Evolutionary conservation across 2,888 invertebrate species (phyloP).

Genomic region (Chironomus riparius): DNA sequence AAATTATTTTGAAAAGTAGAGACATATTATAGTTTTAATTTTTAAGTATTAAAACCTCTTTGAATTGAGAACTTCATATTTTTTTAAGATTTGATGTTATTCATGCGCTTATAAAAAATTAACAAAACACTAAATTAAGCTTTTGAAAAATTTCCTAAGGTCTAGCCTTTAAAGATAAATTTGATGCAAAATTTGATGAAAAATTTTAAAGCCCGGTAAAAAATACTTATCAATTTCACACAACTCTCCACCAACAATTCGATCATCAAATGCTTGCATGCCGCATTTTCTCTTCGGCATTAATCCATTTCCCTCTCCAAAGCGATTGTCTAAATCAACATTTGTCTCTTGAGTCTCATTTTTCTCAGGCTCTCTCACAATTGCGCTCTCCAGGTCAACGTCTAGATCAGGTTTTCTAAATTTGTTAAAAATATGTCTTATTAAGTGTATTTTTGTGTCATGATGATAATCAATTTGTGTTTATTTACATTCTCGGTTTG

Average conservation of each 20-base stretch:
- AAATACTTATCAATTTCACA: slow-evolving; percentile 46
- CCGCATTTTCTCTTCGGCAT: slow-evolving; percentile 45
- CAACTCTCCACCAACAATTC: slow-evolving; percentile 52
- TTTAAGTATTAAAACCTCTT: no score
- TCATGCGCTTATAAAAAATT: no score
- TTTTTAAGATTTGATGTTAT: no score
- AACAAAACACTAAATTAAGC: no score
- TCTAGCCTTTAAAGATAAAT: no score
- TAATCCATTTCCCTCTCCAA: neutral
- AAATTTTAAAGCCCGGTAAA: no score
- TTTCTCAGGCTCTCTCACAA: neutral
- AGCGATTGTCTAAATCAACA: neutral
- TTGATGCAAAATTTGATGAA: no score
- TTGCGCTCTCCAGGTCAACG: slow-evolving; percentile 15
- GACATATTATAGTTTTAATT: no score
- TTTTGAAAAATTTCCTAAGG: no score
- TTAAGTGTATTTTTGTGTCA: neutral
- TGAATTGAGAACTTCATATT: no score
- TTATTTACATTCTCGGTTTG: neutral
- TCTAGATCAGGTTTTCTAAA: slow-evolving; percentile 25
- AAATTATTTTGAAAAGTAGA: no score
- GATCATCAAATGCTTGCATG: slow-evolving; percentile 46
- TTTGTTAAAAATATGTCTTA: neutral
- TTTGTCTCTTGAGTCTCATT: neutral
- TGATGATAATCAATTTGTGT: neutral